Percentiles rank a stretch among this genome's conserved stretches.
Conservation (phyloP, 2,888 invertebrate species). For the Tipula confusa region DNA sequence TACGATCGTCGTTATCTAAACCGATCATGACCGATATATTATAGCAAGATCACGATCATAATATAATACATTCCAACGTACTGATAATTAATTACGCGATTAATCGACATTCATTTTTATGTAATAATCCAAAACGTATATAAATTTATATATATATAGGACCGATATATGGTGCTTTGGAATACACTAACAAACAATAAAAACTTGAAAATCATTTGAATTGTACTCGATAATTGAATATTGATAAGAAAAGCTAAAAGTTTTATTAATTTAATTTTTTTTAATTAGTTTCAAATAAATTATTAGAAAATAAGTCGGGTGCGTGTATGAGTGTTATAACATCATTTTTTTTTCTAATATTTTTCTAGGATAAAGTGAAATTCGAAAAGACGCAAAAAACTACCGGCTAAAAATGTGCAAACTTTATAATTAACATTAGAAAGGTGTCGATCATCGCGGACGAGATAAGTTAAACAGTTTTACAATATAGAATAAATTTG, state of each 20-base stretch:
- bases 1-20: neutral
- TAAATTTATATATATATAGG: no score
- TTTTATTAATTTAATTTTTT: neutral
- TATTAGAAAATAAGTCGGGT: neutral
- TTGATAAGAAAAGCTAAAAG: neutral
- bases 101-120: neutral
- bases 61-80: no score
- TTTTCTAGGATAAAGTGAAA: neutral
- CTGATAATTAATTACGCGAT: no score
- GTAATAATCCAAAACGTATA: neutral
- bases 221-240: neutral
- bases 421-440: neutral
- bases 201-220: neutral
- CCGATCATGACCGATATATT: neutral
- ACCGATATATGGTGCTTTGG: neutral
- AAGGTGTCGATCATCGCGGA: neutral
- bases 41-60: neutral
- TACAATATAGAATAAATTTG: neutral
- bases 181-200: neutral
- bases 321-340: neutral
- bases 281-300: neutral
- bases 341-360: neutral
- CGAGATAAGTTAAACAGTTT: neutral
- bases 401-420: neutral
- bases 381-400: neutral